Evolutionary conservation across 2,113 vertebrate species (phyloP), one percentile per base, ranked within the genome.

Genomic region (Oryzias celebensis): DNA sequence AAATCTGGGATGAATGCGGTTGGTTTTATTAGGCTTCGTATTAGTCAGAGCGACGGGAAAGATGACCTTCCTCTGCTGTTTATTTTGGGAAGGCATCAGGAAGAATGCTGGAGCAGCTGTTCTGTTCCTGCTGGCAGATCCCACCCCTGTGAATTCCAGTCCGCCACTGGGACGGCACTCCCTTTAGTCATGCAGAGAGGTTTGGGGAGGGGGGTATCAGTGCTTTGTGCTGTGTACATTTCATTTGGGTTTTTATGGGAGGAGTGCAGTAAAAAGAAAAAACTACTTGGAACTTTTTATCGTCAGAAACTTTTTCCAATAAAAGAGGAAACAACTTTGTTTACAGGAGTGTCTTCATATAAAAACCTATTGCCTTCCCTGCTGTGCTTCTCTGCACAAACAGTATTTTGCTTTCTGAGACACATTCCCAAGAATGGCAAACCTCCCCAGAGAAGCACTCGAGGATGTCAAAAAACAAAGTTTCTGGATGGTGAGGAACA

Each of bases 401-500:
- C 48, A 54, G 58, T 73, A 41, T 58, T 31, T 52, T 56, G 8
- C 49, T 76, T 54, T 83, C 56, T 47, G 52, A 42, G 7, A 68
- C 45, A 47, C 52, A 1, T 65, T 66, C 48, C 50, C 20, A 49
- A 63, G 20, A 52, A 92, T 91, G 90, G 83, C 87, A n/a, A 87
- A 69, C 54, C 87, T 83, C 68, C 85, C 85, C 5, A 84, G 81
- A 62, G 87, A 90, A 5, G 59, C 75, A 0, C 52, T 62, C 0
- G 89, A 91, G 70, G 89, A 91, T 48, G 17, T 69, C 72, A 86
- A 73, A 75, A 89, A 84, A 48, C 78, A 83, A 65, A 92, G 92
- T 71, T 93, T 93, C 85, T 93, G 93, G 92, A 91, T 92, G 92
- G 90, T 91, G 88, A 92, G 91, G 87, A 80, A 58, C 26, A 44